Evolutionary conservation across 1,140 invertebrate species (phyloP).

Genomic region (Periplaneta americana): DNA sequence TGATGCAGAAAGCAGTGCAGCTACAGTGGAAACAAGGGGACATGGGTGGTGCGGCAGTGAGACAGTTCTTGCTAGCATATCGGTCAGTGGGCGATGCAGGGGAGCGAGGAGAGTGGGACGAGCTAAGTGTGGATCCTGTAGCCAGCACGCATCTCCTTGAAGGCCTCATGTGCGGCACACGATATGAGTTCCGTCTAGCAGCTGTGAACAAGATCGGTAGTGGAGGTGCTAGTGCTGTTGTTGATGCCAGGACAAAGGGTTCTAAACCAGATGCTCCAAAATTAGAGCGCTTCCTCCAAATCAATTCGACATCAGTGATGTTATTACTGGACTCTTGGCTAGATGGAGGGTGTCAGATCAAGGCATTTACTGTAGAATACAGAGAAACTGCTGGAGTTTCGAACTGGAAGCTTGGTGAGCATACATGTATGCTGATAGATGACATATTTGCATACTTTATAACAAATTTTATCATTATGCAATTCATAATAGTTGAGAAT

Average conservation of each 20-base stretch:
- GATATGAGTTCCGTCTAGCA: conserved; percentile 45
- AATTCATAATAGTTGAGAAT: no score
- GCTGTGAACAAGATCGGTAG: conserved; percentile 51
- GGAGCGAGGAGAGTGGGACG: conserved; percentile 53
- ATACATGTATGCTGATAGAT: no score
- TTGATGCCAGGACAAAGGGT: conserved; percentile 51
- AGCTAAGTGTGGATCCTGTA: conserved; percentile 39
- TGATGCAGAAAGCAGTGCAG: conserved; percentile 40
- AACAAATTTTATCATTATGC: no score
- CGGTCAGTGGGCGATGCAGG: conserved; percentile 29
- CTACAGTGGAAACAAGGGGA: conserved; percentile 48
- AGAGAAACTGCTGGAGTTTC: conserved; percentile 46
- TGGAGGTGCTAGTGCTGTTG: conserved; percentile 43
- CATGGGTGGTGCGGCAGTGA: conserved; percentile 45
- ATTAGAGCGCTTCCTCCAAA: conserved; percentile 43
- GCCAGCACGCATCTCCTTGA: conserved; percentile 44
- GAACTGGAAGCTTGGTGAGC: conserved; percentile 51
- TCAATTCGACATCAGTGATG: conserved; percentile 54
- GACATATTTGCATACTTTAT: no score
- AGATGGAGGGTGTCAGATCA: conserved; percentile 57
- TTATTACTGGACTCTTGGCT: conserved; percentile 58
- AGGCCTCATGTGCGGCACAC: conserved; percentile 52
- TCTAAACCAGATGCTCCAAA: conserved; percentile 45
- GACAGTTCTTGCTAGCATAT: conserved; percentile 49
- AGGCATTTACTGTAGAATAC: conserved; percentile 58